These are phyloP conservation scores for Bungarus multicinctus DNA, from an alignment of 2,113 vertebrate genomes.

Conservation along the genomic window DNA sequence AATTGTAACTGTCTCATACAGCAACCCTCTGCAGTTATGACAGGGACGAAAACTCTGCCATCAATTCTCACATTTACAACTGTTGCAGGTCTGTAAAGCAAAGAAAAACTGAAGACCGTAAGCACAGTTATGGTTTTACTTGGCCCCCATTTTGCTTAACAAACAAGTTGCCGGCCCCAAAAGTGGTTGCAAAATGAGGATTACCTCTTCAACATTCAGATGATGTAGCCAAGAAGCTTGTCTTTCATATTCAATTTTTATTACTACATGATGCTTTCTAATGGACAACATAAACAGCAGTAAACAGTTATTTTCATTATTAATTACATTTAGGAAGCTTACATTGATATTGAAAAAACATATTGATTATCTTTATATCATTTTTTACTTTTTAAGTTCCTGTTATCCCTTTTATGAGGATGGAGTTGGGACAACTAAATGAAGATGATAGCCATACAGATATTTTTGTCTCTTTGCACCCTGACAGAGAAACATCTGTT, in stretches of 20 bases:
- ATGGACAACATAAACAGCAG: neutral
- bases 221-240: neutral
- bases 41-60: neutral
- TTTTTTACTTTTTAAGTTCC: neutral
- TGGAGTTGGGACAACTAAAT: neutral
- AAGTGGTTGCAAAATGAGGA: neutral
- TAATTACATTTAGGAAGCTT: neutral
- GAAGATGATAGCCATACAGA: neutral
- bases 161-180: neutral
- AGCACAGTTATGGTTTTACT: neutral
- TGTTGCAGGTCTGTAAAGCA: neutral
- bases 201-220: neutral
- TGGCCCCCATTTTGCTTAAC: neutral
- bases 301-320: neutral
- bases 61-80: neutral
- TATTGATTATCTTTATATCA: neutral
- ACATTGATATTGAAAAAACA: neutral
- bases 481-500: neutral
- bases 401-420: neutral
- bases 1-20: neutral
- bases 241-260: conserved; percentile 29
- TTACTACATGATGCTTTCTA: conserved; percentile 37
- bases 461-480: neutral
- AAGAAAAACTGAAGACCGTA: neutral
- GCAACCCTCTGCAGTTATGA: neutral